A percentile compares a stretch with the other conserved stretches of the same genome.
phyloP scores from a whole-genome alignment of 2,888 invertebrate genomes.

The Drosophila setosimentum region DNA sequence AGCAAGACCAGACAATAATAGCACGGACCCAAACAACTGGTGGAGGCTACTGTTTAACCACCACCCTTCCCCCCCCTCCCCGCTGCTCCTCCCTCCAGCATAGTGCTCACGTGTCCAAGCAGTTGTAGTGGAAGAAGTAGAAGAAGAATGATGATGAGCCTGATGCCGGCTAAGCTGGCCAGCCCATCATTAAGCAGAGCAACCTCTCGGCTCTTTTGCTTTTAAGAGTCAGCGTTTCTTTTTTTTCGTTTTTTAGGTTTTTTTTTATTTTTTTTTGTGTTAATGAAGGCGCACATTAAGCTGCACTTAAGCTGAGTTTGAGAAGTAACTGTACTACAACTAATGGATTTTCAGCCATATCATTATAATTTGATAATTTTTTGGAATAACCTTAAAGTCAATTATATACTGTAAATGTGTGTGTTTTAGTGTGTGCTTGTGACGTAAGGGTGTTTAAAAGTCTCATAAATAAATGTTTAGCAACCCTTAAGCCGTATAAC shows the following conservation, averaged over 20 bases:
- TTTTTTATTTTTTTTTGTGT: slow-evolving; percentile 2
- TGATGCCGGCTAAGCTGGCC: slow-evolving; percentile 47
- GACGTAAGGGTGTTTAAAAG: slow-evolving; percentile 38
- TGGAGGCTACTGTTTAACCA: slow-evolving; percentile 38
- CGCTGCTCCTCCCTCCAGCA: background rate
- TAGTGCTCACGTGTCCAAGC: slow-evolving; percentile 13
- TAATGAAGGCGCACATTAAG: slow-evolving; percentile 66
- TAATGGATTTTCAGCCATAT: slow-evolving; percentile 52
- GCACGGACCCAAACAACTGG: slow-evolving; percentile 22
- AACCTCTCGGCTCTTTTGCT: slow-evolving; percentile 1
- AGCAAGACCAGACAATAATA: slow-evolving; percentile 1
- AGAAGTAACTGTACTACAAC: slow-evolving; percentile 53
- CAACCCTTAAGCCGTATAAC: slow-evolving; percentile 23
- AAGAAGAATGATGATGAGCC: slow-evolving; percentile 65
- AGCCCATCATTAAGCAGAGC: slow-evolving; percentile 53
- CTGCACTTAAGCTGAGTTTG: slow-evolving; percentile 58
- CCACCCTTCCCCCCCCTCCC: background rate
- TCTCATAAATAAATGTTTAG: slow-evolving; percentile 5
- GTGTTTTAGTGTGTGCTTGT: background rate
- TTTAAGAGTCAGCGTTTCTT: slow-evolving; percentile 17
- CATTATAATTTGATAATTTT: slow-evolving; percentile 39
- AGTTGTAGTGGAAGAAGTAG: background rate
- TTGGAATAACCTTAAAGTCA: slow-evolving; percentile 15
- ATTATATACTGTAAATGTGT: slow-evolving; percentile 6
- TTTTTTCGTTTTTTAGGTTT: slow-evolving; percentile 1